Evolutionary conservation across 2,888 invertebrate species (phyloP), one percentile per base, ranked within the genome.

Genomic region (Campoletis raptor): DNA sequence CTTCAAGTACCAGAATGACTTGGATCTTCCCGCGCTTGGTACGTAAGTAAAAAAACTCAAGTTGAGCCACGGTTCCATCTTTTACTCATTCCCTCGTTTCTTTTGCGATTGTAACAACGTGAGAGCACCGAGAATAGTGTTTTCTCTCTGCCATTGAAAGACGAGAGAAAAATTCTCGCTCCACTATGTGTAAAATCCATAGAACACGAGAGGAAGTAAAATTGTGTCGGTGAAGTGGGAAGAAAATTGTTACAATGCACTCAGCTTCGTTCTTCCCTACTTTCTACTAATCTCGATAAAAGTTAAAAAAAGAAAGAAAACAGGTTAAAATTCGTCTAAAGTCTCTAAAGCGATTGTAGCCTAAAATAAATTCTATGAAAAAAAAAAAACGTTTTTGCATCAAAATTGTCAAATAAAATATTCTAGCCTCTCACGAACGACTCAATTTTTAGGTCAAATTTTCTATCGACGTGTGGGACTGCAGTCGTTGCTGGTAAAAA

Each of bases 201-300:
- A 72, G 36, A 36, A 30, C 76, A 70, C 76, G 70, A 21, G 40
- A 70, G 61, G 54, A 77, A 42, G 70, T 52, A 40, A 78, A 77
- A 83, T 83, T 24, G 77, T 72, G 72, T 72, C 77, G 30, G 2
- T 24, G 52, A 64, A 64, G 64, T 83, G 42, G 69, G 72, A 72
- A 78, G 64, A 83, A 83, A 70, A 83, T 83, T 70, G 77, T 72
- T 52, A 69, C 66, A 72, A 83, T 83, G 77, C 70, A 61, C 69
- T 74, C 73, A 57, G 42, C 30, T 45, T 48, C 74, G 67, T 52
- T 10, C n/a, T 18, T 45, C 72, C 3, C 36, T 9, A 10, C 52
- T 45, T 24, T n/a, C 0, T 76, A 76, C 64, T 73, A 64, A 64
- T 24, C 64, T 3, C 36, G 57, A 37, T 2, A 57, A 9, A 36